Percentiles rank a stretch among this genome's conserved stretches.
phyloP scores from a whole-genome alignment of 2,797 vertebrate species.

The Glossophaga mutica region DNA sequence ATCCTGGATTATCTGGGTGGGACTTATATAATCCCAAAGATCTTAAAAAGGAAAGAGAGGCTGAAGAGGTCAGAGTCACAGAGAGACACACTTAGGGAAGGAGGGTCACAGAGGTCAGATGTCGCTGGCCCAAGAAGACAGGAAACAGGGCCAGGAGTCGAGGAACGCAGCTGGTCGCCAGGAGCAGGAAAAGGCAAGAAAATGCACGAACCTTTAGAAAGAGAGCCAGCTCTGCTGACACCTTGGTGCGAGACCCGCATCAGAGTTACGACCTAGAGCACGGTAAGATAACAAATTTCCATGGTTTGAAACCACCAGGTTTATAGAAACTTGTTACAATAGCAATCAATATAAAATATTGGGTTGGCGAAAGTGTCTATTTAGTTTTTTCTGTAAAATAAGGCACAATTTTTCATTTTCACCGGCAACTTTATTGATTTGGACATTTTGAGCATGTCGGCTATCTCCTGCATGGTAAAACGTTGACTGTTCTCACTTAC shows the following conservation, averaged over 20 bases:
- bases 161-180: neutral
- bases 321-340: neutral
- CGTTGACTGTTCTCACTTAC: no score
- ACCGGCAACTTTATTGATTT: no score
- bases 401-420: no score
- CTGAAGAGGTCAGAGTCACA: neutral
- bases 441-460: no score
- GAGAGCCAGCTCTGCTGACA: neutral
- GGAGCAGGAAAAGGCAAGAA: neutral
- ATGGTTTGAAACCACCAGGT: neutral
- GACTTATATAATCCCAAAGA: neutral
- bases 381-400: no score
- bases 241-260: neutral
- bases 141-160: neutral
- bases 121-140: neutral
- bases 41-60: neutral
- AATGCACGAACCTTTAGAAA: neutral
- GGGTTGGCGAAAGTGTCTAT: no score
- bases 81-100: neutral
- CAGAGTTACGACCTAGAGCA: neutral
- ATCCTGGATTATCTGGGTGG: neutral
- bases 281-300: neutral
- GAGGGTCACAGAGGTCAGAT: neutral
- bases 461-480: no score
- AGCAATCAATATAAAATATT: neutral